Conservation (phyloP, 1,140 invertebrate species). For the Drosophila leontia region DNA sequence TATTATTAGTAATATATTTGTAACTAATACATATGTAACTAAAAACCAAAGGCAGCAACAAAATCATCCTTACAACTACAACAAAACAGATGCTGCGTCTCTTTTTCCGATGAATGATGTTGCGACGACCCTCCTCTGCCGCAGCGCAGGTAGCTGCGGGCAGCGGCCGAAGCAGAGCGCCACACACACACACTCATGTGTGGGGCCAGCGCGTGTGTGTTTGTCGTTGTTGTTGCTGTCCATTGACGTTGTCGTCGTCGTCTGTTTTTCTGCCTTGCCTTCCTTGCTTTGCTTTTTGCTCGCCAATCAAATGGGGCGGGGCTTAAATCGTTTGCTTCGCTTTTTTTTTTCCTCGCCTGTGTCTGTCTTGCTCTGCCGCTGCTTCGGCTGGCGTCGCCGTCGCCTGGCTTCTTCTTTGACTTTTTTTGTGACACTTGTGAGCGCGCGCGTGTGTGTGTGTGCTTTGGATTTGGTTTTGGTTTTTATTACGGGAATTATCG, state of each 20-base stretch:
- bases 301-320: constrained; percentile 85
- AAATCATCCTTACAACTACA: constrained; percentile 48
- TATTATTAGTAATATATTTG: not conserved
- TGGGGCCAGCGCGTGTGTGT: constrained; percentile 41
- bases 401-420: constrained; percentile 29
- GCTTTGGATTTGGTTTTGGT: constrained; percentile 63
- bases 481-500: constrained; percentile 82
- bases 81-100: constrained; percentile 59
- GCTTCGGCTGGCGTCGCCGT: constrained; percentile 41
- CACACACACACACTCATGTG: constrained; percentile 37
- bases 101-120: constrained; percentile 74
- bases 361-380: constrained; percentile 33
- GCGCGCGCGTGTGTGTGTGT: constrained; percentile 21
- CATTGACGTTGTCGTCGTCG: constrained; percentile 76
- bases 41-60: not conserved
- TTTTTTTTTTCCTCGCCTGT: constrained; percentile 32
- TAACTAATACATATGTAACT: not conserved
- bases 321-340: constrained; percentile 71
- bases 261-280: constrained; percentile 51
- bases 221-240: constrained; percentile 44
- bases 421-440: constrained; percentile 68
- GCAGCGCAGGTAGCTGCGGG: constrained; percentile 35
- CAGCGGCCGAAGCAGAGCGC: constrained; percentile 45
- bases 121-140: constrained; percentile 49
- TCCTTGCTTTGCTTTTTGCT: constrained; percentile 54